Base-by-base conservation (phyloP, 2,888 invertebrate species). In the Eupithecia pulchellata region DNA sequence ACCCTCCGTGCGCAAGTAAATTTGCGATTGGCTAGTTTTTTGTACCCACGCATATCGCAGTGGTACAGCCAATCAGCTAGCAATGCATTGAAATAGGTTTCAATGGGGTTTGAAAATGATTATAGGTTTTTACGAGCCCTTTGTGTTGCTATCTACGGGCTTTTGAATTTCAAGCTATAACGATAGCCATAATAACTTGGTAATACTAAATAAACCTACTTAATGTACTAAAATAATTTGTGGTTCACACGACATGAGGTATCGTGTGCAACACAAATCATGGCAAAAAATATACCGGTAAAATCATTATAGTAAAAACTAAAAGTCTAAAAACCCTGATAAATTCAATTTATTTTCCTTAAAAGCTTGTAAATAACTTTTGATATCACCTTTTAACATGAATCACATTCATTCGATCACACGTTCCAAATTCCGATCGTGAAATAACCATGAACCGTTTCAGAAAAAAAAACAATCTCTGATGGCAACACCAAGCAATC, bases 401-500 rank as follows among this genome's bases (percentile, higher is more conserved):
- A 4, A 4, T 17, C 14, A 17, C 4, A 39, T 42, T 57, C 29
- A 57, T 17, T 14, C 20, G 27, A 47, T 60, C 36, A 57, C 62
- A 65, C 36, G 63, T 14, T 66, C 27, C 47, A 66, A 66, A 72
- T 66, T 32, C 52, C 64, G 39, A 60, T 69, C 32, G 66, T 39
- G 66, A 66, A 64, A 68, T 71, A 64, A 68, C n/a, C 69, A 60
- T 64, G 47, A 69, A 61, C 63, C 47, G 66, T 74, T 72, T 69
- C 71, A 75, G 61, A 76, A 80, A 78, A 77, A 79, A 74, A 75
- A 65, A 14, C 29, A 29, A 75, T 5, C 20, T 62, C 30, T 11
- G 73, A 77, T 71, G 79, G 78, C 74, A 72, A 79, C 78, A 77
- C 79, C 77, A 76, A 67, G 70, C 77, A 75, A 73, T 74, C 75